Conservation (phyloP, 1,140 invertebrate genomes). For the Eriosoma lanigerum region DNA sequence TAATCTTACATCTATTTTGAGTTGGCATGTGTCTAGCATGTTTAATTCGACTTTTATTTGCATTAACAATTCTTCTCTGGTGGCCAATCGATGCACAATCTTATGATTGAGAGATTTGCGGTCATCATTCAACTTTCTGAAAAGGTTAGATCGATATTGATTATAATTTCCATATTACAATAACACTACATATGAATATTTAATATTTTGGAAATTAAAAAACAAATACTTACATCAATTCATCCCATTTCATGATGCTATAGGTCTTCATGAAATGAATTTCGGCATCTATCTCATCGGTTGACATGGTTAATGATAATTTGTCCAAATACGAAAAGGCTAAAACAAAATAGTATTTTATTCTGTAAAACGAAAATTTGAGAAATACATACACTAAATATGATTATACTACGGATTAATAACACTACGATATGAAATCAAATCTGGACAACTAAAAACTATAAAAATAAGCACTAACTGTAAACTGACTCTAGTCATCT, state of each 20-base stretch:
- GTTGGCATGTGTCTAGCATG: conserved; percentile 33
- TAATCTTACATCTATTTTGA: conserved; percentile 33
- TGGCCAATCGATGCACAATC: conserved; percentile 12
- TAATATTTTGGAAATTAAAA: background rate
- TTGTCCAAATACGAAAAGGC: no score
- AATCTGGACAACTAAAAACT: no score
- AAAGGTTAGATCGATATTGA: background rate
- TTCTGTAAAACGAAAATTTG: no score
- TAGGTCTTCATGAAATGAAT: conserved; percentile 40
- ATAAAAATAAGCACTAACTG: no score
- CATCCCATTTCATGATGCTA: conserved; percentile 32
- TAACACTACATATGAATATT: no score
- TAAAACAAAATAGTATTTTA: no score
- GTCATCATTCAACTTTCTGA: conserved; percentile 26
- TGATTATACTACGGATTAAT: no score
- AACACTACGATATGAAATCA: no score
- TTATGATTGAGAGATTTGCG: conserved; percentile 30
- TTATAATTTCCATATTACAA: no score
- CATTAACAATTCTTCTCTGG: conserved; percentile 20
- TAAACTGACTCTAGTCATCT: no score
- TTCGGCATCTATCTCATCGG: conserved; percentile 23
- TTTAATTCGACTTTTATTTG: conserved; percentile 34
- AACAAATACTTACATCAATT: conserved; percentile 12
- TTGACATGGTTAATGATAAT: background rate
- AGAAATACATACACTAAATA: no score